Evolutionary conservation across 2,797 vertebrate species (phyloP), one percentile per base, ranked within the genome.

Genomic region (Pachyuromys duprasi): DNA sequence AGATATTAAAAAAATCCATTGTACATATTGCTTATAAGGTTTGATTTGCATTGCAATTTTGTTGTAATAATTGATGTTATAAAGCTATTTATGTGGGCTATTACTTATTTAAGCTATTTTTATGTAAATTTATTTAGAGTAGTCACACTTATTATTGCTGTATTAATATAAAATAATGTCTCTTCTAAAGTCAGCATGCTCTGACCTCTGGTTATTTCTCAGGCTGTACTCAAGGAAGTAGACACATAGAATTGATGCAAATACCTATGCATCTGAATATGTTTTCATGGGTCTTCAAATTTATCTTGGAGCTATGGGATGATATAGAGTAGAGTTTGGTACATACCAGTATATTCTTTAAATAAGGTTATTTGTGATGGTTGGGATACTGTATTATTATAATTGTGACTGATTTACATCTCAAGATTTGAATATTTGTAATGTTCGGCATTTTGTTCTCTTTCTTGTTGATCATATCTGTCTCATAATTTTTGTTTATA

Each of bases 31-130:
- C 11, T 83, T 12, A 82, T 74, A 93, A 87, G 76, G 55, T 81
- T 82, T 83, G 28, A 79, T 79, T 86, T 79, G 57, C 36, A 13
- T 86, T 67, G 55, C 86, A 3, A 7, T 81, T 89, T 69, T 57
- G 2, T 57, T 95, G 18, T 89, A 63, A 3, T 3, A 60, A 1
- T 72, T 65, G 84, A 39, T 92, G 42, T 74, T 72, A 42, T 75
- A 62, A 82, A 92, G 69, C 11, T 49, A 8, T 93, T 95, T 65
- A 90, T 78, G 31, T 69, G 12, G 75, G 33, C 13, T 78, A 78
- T 95, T 92, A 89, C 74, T 94, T 94, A 89, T 49, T 79, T 91
- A 94, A 55, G 67, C 8, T 88, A 86, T 88, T 74, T 96, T 93
- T 28, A 31, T 67, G 20, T 20, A 79, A 8, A 28, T 4, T 49